Conservation (phyloP, 2,888 invertebrate genomes). For the Eilema depressum region DNA sequence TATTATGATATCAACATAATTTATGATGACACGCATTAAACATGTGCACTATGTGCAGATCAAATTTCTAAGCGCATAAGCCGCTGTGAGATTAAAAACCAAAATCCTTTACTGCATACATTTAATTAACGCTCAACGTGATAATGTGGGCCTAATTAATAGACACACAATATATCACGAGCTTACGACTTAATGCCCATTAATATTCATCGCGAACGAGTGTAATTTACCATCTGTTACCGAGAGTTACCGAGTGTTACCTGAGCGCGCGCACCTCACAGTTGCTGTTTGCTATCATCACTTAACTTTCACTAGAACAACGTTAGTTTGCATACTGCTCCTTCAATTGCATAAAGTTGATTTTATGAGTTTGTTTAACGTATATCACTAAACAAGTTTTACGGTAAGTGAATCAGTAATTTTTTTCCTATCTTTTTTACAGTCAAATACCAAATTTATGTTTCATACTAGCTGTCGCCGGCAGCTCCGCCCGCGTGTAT, state of each 20-base stretch:
- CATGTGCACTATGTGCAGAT: background rate
- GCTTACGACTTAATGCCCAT: slow-evolving; percentile 37
- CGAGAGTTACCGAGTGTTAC: slow-evolving; percentile 14
- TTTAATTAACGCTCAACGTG: background rate
- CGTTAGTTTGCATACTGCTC: slow-evolving; percentile 48
- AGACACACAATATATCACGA: slow-evolving; percentile 29
- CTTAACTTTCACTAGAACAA: slow-evolving; percentile 50
- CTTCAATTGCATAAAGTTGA: slow-evolving; percentile 42
- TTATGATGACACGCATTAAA: background rate
- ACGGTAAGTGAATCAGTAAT: background rate
- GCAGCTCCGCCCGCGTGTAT: too few species aligned
- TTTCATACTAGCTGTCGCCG: too few species aligned
- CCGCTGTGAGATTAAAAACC: background rate
- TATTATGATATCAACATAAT: background rate
- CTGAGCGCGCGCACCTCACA: slow-evolving; percentile 38
- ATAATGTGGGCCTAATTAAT: slow-evolving; percentile 29
- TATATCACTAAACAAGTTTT: background rate
- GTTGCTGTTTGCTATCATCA: slow-evolving; percentile 47
- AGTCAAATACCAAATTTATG: too few species aligned
- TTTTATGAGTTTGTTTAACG: background rate
- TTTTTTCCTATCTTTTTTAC: too few species aligned
- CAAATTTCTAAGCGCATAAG: background rate
- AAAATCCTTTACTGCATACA: background rate
- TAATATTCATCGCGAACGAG: slow-evolving; percentile 47
- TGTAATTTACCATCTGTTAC: slow-evolving; percentile 45